A percentile compares a stretch with the other conserved stretches of the same genome.
Evolutionary conservation across 2,888 invertebrate genomes (phyloP).

Genomic region (Nephrotoma appendiculata): DNA sequence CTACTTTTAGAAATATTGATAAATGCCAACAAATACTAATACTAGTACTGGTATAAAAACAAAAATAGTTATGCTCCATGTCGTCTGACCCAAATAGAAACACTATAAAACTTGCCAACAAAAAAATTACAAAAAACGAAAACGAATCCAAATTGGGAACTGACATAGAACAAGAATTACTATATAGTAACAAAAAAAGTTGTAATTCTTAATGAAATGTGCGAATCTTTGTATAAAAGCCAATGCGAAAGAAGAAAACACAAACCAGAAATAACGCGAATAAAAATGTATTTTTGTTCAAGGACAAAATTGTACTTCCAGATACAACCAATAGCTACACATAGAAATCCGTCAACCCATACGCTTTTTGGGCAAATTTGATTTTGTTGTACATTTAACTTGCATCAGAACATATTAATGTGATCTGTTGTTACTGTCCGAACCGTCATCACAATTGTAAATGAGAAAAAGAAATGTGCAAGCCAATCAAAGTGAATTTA

Average conservation of each 20-base stretch:
- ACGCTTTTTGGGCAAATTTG: neutral
- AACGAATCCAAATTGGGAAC: neutral
- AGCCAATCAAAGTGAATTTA: neutral
- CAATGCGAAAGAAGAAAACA: neutral
- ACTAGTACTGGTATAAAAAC: too few species aligned
- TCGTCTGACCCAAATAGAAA: neutral
- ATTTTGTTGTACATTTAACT: neutral
- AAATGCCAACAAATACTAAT: too few species aligned
- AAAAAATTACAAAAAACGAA: neutral
- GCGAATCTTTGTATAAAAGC: neutral
- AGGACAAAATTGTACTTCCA: neutral
- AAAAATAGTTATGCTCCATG: too few species aligned
- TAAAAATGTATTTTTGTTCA: neutral
- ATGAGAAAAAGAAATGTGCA: neutral
- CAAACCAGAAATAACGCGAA: neutral
- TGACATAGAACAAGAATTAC: neutral
- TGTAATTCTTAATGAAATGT: neutral
- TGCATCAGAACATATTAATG: neutral
- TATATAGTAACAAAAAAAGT: neutral
- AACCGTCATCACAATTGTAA: neutral
- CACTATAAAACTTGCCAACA: neutral
- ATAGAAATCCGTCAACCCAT: neutral
- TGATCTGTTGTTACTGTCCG: neutral
- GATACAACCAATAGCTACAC: neutral
- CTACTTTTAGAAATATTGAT: too few species aligned